These are phyloP conservation scores for Dilophus febrilis DNA, from an alignment of 2,888 invertebrate species.

Conservation along the genomic window DNA sequence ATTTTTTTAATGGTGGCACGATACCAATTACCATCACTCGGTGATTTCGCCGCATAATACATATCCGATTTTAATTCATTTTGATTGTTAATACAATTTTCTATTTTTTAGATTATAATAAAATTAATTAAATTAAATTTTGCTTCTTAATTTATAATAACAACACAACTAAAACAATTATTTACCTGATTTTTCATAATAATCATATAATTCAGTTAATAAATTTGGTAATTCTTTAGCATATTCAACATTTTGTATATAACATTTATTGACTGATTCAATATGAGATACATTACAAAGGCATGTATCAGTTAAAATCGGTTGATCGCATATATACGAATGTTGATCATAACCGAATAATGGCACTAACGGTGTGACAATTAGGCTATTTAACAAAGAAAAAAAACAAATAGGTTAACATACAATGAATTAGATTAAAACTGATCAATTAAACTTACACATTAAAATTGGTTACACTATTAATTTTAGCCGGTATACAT, in stretches of 20 bases:
- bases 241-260: slow-evolving; percentile 40
- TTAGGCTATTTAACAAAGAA: slow-evolving; percentile 33
- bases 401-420: no score
- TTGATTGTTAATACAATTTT: no score
- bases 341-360: slow-evolving; percentile 22
- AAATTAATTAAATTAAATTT: no score
- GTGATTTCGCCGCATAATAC: slow-evolving; percentile 36
- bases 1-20: slow-evolving; percentile 36
- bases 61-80: no score
- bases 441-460: no score
- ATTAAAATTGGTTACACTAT: slow-evolving; percentile 26
- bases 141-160: no score
- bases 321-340: slow-evolving; percentile 39
- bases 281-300: slow-evolving; percentile 41
- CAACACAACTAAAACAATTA: no score
- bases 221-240: slow-evolving; percentile 32
- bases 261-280: slow-evolving; percentile 40
- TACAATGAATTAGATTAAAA: no score
- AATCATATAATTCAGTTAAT: slow-evolving; percentile 40
- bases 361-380: slow-evolving; percentile 42
- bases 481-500: slow-evolving; percentile 22
- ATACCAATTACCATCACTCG: slow-evolving; percentile 50
- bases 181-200: slow-evolving; percentile 32
- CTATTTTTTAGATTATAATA: no score
- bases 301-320: slow-evolving; percentile 41